phyloP scores from a whole-genome alignment of 2,888 invertebrate species.

The Luffia ferchaultella region DNA sequence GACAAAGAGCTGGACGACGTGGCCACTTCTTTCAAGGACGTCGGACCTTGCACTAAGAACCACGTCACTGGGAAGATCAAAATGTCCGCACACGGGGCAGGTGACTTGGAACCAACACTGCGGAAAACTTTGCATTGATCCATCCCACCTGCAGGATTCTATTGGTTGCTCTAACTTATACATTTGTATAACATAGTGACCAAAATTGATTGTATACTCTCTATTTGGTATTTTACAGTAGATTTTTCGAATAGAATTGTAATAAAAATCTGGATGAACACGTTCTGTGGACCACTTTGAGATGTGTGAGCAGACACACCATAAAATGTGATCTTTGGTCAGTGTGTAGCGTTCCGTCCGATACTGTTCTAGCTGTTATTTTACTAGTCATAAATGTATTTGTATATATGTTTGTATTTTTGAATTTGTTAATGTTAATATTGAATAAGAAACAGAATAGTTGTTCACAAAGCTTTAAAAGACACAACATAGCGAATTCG shows the following conservation, averaged over 20 bases:
- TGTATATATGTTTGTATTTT: constrained; percentile 53
- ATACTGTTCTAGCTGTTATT: constrained; percentile 18
- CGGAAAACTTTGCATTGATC: constrained; percentile 34
- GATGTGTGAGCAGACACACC: no score
- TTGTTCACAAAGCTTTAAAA: constrained; percentile 30
- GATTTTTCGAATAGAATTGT: no score
- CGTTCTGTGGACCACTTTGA: no score
- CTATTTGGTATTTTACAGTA: no score
- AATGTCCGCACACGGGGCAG: constrained; percentile 52
- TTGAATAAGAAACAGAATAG: constrained; percentile 36
- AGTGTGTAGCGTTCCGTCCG: neutral
- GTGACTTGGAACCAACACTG: constrained; percentile 49
- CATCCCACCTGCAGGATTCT: neutral
- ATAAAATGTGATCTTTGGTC: no score
- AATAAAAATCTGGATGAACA: no score
- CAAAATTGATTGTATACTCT: no score
- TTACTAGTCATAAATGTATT: constrained; percentile 60
- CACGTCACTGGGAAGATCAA: constrained; percentile 35
- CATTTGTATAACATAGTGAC: no score
- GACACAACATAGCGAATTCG: constrained; percentile 27
- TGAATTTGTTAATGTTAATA: constrained; percentile 31
- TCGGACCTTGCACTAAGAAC: constrained; percentile 36
- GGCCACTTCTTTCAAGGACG: constrained; percentile 36
- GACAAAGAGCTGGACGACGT: constrained; percentile 42
- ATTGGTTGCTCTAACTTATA: no score